Evolutionary conservation across 2,888 invertebrate species (phyloP), one percentile per base, ranked within the genome.

Genomic region (Stratiomys singularior): DNA sequence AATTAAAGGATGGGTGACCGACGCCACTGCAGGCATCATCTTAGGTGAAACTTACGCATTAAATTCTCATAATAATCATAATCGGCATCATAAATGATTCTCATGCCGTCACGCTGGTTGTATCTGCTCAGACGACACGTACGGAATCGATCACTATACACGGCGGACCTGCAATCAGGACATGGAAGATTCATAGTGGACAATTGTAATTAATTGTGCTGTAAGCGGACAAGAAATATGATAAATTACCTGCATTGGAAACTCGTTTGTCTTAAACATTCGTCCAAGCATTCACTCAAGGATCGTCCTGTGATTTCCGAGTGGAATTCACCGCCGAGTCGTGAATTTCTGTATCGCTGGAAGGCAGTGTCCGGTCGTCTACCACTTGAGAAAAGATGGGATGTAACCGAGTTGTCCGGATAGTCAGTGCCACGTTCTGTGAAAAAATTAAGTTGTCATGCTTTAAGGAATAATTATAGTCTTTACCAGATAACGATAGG

Each of bases 51-150:
- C 95, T 92, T 89, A 96, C 96, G 93, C 95, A 96, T 95, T 74
- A 96, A 89, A 88, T 96, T 96, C 88, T 96, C 96, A 84, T 96
- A 96, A 87, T 96, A 96, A 88, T 96, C 96, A 86, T 95, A 96
- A 87, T 96, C 96, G 1, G 95, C 94, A 86, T 96, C 96, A 85
- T 96, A 96, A 81, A 96, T 93, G 77, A 96, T 92, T 79, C 96
- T 89, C 91, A 95, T 94, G 60, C 95, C 95, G 85, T 96, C 94
- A 83, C 93, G 91, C 87, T 95, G 94, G 88, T 95, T 95, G 87
- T 93, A 96, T 83, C 95, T 90, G 84, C 95, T 95, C 81, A 96
- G 90, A 47, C 95, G 90, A 85, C 96, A 96, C 66, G 93, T 94
- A 83, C 94, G 90, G 84, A 93, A 94, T 27, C 95, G 90, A 84